Conservation (phyloP, 2,113 vertebrate genomes). For the Micromys minutus region DNA sequence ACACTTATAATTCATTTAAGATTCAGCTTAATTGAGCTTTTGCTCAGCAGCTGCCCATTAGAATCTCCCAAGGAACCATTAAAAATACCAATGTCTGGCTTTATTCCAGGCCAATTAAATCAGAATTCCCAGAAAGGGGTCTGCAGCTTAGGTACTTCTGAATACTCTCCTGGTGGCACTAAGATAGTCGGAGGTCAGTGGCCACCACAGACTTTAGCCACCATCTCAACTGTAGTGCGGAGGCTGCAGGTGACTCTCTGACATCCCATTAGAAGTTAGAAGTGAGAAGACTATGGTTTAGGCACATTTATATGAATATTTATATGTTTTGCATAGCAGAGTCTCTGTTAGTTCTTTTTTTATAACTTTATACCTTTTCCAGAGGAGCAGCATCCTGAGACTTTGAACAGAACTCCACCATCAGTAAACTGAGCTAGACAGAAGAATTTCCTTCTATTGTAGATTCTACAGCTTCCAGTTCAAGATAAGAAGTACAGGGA, state of each 20-base stretch:
- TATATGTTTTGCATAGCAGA: constrained; percentile 34
- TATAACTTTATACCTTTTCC: neutral
- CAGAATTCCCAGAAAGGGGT: neutral
- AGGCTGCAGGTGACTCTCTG: neutral
- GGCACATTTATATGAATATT: neutral
- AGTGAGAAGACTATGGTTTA: constrained; percentile 43
- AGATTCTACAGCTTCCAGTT: neutral
- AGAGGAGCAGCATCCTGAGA: neutral
- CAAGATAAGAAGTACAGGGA: neutral
- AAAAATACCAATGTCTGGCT: constrained; percentile 34
- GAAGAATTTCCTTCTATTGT: constrained; percentile 2
- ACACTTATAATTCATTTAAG: constrained; percentile 44
- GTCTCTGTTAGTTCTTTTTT: neutral
- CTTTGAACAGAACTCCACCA: constrained; percentile 15
- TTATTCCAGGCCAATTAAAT: neutral
- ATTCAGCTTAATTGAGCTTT: constrained; percentile 41
- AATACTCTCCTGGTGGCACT: neutral
- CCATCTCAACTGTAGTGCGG: neutral
- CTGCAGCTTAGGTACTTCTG: neutral
- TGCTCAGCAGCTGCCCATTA: constrained; percentile 16
- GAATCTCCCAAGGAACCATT: neutral
- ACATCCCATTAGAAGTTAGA: neutral
- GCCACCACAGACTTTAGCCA: fast-evolving
- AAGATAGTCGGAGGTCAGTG: neutral
- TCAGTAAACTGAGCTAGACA: constrained; percentile 32